Evolutionary conservation across 2,888 invertebrate species (phyloP), one percentile per base, ranked within the genome.

Genomic region (Diplazon laetatorius): DNA sequence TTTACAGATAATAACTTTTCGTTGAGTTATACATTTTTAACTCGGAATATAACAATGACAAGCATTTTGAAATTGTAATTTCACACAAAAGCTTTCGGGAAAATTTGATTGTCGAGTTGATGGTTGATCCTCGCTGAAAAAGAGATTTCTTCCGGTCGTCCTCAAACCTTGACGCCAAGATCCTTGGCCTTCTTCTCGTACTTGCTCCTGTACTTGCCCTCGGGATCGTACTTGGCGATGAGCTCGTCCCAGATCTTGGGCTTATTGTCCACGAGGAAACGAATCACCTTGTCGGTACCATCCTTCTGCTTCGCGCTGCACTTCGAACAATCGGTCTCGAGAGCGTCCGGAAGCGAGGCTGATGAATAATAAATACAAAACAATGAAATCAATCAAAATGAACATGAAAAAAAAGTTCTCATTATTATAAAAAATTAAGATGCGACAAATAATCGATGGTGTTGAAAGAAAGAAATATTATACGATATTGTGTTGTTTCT

Each of bases 191-290:
- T 62, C 37, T n/a, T 18, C 37, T 81, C 76, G 89, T 95, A 95
- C 87, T 93, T 93, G 88, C 92, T 92, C 85, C 93, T 92, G 92
- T 93, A 95, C 62, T 91, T 88, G 16, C 94, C 93, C 0, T 93
- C 91, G 12, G 94, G 93, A 88, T 96, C 96, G 87, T 92, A 95
- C 89, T 94, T 94, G 22, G 87, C 92, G 78, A 93, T 92, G 25
- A 96, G 89, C 73, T 93, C 92, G 30, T 92, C 92, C 94, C 94
- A 96, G 86, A 93, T 91, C 0, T 92, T 92, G 0, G 92, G 90
- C 85, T 95, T 94, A 60, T 95, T 92, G 80, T 95, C 93, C 81
- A 94, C 93, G 78, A 96, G 91, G 83, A 92, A 93, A 3, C 93
- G 92, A 2, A 95, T 92, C 1, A 95, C 93, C 68, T 91, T 93